Evolutionary conservation across 2,888 invertebrate species (phyloP).

Genomic region (Papilio demoleus): DNA sequence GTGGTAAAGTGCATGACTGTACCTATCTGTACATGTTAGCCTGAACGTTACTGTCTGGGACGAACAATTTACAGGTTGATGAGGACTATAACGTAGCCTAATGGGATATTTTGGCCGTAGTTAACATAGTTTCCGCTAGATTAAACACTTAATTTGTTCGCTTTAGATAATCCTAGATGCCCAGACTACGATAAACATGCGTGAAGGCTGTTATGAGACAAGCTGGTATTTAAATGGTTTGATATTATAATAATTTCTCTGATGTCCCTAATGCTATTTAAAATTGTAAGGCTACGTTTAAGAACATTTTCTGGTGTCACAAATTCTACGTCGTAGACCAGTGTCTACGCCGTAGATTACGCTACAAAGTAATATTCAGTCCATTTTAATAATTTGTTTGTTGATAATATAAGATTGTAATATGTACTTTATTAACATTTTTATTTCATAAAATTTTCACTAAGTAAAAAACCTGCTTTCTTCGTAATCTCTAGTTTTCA

Average conservation of each 20-base stretch:
- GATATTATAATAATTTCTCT: background rate
- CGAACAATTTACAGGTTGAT: conserved; percentile 42
- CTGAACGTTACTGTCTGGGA: conserved; percentile 35
- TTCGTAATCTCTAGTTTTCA: background rate
- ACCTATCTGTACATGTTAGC: conserved; percentile 21
- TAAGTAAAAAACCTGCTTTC: background rate
- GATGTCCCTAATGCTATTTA: background rate
- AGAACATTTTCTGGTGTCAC: background rate
- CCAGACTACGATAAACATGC: conserved; percentile 12
- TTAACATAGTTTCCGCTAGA: conserved; percentile 42
- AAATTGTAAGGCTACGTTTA: background rate
- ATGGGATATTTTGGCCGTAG: conserved; percentile 42
- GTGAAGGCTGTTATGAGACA: conserved; percentile 25
- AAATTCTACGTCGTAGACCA: conserved; percentile 8
- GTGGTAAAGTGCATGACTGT: background rate
- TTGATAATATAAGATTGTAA: too few species aligned
- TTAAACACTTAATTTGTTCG: conserved; percentile 41
- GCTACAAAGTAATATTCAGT: too few species aligned
- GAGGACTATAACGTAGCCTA: conserved; percentile 40
- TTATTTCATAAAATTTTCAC: too few species aligned
- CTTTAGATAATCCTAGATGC: conserved; percentile 37
- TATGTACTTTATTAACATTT: background rate
- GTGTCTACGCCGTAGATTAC: too few species aligned
- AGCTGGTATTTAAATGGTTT: conserved; percentile 18
- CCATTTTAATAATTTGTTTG: background rate